phyloP scores from a whole-genome alignment of 2,113 vertebrate species.

The Pelvicachromis taeniatus region DNA sequence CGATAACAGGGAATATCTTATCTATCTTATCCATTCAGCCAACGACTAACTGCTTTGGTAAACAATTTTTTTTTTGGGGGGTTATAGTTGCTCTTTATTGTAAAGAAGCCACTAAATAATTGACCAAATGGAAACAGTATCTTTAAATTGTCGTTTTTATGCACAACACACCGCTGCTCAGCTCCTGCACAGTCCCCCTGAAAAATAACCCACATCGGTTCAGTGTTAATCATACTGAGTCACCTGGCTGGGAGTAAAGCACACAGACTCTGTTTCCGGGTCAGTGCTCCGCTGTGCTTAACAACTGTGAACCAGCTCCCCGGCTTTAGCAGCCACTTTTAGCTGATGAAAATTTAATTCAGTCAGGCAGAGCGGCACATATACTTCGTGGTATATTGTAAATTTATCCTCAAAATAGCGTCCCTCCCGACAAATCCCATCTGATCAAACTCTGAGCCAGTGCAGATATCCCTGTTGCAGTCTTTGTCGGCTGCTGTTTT shows the following conservation, averaged over 20 bases:
- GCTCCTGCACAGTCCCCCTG: neutral
- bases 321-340: constrained; percentile 51
- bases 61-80: neutral
- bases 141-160: neutral
- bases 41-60: neutral
- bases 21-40: constrained; percentile 12
- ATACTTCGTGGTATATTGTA: neutral
- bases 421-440: neutral
- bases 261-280: constrained; percentile 22
- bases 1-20: constrained; percentile 55
- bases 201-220: neutral
- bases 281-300: constrained; percentile 42
- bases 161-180: neutral
- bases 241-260: constrained; percentile 21
- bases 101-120: neutral
- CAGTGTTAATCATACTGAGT: constrained; percentile 1
- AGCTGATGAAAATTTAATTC: constrained; percentile 60
- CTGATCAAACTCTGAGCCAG: neutral
- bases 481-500: constrained; percentile 1
- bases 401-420: neutral
- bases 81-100: neutral
- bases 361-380: neutral
- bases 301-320: constrained; percentile 37
- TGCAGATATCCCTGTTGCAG: neutral
- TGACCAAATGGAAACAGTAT: neutral